Evolutionary conservation across 64 coral and sea anemone genomes (phyloP).

Genomic region (Stichodactyla helianthus): DNA sequence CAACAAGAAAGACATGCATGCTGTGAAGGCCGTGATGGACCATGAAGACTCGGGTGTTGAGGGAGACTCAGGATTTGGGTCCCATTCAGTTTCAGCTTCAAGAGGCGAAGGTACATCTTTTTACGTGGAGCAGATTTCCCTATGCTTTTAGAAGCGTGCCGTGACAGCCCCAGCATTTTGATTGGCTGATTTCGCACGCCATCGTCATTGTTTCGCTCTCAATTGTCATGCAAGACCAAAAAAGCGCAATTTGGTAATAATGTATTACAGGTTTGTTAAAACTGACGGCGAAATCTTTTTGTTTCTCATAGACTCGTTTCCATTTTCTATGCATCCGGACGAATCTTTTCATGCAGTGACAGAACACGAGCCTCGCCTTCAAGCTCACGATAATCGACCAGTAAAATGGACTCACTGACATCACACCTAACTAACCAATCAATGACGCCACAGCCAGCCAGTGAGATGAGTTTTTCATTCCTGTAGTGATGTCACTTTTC

Average conservation of each 20-base stretch:
- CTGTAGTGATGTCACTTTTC: no score
- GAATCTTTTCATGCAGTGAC: neutral
- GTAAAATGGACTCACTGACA: neutral
- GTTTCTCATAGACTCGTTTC: neutral
- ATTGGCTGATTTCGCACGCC: no score
- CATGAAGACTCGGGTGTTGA: slow-evolving; percentile 69
- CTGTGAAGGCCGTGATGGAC: neutral
- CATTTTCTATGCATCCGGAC: neutral
- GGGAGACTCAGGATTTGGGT: slow-evolving; percentile 71
- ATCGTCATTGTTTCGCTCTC: no score
- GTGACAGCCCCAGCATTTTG: no score
- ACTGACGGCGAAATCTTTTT: neutral
- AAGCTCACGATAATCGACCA: neutral
- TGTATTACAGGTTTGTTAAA: neutral
- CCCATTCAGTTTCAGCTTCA: slow-evolving; percentile 41
- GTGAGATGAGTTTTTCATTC: neutral
- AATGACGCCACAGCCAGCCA: neutral
- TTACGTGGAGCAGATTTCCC: neutral
- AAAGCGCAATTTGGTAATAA: no score
- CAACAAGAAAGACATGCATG: slow-evolving; percentile 3
- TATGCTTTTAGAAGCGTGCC: no score
- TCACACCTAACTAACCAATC: neutral
- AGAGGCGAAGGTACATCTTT: slow-evolving; percentile 35
- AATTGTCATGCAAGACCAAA: no score
- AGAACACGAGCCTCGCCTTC: neutral